Conservation (phyloP, 2,888 invertebrate genomes). For the Andricus curvator region DNA sequence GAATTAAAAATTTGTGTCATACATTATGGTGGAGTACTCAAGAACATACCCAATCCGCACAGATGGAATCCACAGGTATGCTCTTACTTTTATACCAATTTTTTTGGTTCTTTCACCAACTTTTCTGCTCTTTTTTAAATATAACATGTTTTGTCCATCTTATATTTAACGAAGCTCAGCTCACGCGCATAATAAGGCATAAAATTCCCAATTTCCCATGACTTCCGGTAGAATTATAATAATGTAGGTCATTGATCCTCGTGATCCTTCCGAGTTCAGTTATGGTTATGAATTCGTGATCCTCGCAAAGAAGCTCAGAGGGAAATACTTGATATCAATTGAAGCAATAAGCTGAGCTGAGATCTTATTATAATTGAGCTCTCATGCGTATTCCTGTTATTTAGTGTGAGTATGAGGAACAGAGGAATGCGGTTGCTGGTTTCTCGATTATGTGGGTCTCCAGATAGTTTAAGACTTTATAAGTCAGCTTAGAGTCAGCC, state of each 20-base stretch:
- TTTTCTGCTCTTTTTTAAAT: too few relatives aligned
- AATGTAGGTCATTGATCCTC: neutral
- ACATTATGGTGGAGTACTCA: too few relatives aligned
- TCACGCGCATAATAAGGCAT: too few relatives aligned
- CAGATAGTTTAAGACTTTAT: conserved; percentile 39
- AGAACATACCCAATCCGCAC: too few relatives aligned
- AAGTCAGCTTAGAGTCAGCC: conserved; percentile 38
- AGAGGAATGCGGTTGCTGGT: conserved; percentile 73
- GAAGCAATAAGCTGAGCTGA: neutral
- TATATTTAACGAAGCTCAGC: neutral
- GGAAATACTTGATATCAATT: neutral
- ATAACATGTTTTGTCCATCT: too few relatives aligned
- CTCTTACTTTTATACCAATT: too few relatives aligned
- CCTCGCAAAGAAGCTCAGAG: neutral
- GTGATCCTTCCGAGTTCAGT: too few relatives aligned
- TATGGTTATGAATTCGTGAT: neutral
- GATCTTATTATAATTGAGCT: neutral
- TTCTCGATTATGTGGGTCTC: conserved; percentile 73
- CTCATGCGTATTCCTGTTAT: neutral
- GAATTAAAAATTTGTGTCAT: too few relatives aligned
- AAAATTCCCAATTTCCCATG: neutral
- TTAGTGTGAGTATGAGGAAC: conserved; percentile 60
- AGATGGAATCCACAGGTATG: too few relatives aligned
- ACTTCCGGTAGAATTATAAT: neutral
- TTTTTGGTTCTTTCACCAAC: too few relatives aligned